These are phyloP conservation scores for Homarus gammarus DNA, from an alignment of 2,888 invertebrate genomes.

Conservation along the genomic window DNA sequence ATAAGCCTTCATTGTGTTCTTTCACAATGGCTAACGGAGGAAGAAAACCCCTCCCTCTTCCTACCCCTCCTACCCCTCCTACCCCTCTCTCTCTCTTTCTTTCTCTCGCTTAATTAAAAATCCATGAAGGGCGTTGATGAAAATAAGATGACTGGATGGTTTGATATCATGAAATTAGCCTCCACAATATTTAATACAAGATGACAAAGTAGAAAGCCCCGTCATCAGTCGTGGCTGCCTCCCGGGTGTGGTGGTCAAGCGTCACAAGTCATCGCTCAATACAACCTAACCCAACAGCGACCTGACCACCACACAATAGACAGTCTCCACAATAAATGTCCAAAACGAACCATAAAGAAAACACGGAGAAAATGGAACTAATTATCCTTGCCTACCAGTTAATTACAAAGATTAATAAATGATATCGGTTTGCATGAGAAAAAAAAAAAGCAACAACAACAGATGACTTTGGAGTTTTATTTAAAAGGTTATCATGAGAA, in stretches of 20 bases:
- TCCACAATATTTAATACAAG: slow-evolving; percentile 53
- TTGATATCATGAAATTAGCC: slow-evolving; percentile 57
- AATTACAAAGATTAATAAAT: slow-evolving; percentile 59
- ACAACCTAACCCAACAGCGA: too few relatives aligned
- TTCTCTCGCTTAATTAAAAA: slow-evolving; percentile 45
- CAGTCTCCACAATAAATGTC: too few relatives aligned
- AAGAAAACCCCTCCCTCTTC: too few relatives aligned
- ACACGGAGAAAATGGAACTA: slow-evolving; percentile 28
- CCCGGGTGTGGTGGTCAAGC: background rate
- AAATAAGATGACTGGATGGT: slow-evolving; percentile 47
- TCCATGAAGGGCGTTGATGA: slow-evolving; percentile 47
- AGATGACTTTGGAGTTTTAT: slow-evolving; percentile 19
- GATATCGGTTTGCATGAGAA: slow-evolving; percentile 34
- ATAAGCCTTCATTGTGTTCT: slow-evolving; percentile 30
- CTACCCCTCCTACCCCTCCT: too few relatives aligned
- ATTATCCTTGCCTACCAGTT: slow-evolving; percentile 55
- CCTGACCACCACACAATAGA: too few relatives aligned
- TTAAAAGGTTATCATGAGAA: slow-evolving; percentile 19
- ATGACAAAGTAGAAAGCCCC: slow-evolving; percentile 47
- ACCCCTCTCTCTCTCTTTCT: too few relatives aligned
- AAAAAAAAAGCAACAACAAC: slow-evolving; percentile 11
- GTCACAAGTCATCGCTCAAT: background rate
- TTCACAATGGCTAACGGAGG: slow-evolving; percentile 22
- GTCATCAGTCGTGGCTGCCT: background rate
- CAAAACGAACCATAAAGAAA: background rate